Conservation (phyloP, 1,140 invertebrate species). For the Eriosoma lanigerum region DNA sequence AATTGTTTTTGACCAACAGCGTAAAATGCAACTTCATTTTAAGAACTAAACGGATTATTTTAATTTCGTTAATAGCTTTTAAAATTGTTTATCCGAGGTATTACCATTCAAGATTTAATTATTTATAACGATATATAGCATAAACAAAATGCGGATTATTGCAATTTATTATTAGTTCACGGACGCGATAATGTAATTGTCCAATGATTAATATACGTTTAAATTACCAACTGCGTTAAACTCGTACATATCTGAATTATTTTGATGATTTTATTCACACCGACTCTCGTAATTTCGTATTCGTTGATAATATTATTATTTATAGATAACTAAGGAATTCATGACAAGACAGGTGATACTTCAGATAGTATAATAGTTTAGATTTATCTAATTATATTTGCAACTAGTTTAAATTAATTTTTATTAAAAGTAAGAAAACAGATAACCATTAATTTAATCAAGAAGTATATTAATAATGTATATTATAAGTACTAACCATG, state of each 20-base stretch:
- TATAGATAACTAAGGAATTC: too few species aligned
- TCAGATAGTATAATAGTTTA: too few species aligned
- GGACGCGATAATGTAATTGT: neutral
- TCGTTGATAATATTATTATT: too few species aligned
- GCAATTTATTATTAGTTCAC: neutral
- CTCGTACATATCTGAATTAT: neutral
- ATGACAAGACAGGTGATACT: too few species aligned
- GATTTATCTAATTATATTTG: too few species aligned
- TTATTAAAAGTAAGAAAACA: too few species aligned
- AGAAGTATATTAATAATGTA: too few species aligned
- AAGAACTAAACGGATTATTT: slow-evolving; percentile 40
- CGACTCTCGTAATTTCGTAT: neutral
- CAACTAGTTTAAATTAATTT: too few species aligned
- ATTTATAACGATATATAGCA: neutral
- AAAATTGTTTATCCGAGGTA: slow-evolving; percentile 6
- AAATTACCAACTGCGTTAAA: neutral
- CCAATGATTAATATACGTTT: neutral
- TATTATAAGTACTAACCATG: too few species aligned
- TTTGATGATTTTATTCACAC: neutral
- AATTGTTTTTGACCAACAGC: neutral
- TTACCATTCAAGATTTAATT: neutral
- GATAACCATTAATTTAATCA: too few species aligned
- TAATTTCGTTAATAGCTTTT: slow-evolving; percentile 43
- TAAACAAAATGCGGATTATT: neutral
- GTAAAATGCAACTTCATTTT: slow-evolving; percentile 13